Evolutionary conservation across 2,888 invertebrate species (phyloP).

Genomic region (Drosophila cyrtoloma): DNA sequence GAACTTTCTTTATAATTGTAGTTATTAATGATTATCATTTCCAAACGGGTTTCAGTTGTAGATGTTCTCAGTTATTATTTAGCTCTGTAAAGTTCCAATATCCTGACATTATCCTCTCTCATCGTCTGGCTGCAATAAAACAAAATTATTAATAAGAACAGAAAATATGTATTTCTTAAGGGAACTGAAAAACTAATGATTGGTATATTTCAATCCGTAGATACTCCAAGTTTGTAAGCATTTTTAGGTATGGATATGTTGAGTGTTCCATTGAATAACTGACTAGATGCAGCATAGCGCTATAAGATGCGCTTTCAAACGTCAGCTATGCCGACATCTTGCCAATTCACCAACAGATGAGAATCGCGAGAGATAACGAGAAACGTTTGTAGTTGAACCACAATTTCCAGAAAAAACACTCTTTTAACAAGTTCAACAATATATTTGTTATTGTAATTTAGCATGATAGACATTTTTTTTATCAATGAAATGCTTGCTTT

Average conservation of each 20-base stretch:
- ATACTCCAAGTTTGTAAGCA: background rate
- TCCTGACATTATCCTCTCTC: background rate
- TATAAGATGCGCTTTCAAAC: conserved; percentile 75
- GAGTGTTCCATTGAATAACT: conserved; percentile 84
- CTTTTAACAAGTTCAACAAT: conserved; percentile 7
- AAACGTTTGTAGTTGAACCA: conserved; percentile 17
- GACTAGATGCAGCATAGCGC: conserved; percentile 86
- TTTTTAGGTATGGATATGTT: conserved; percentile 42
- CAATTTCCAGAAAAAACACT: conserved; percentile 25
- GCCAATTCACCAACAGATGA: conserved; percentile 85
- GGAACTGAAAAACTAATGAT: background rate
- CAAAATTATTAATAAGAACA: background rate
- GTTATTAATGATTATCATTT: background rate
- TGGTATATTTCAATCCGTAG: too few species aligned
- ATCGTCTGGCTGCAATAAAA: conserved; percentile 19
- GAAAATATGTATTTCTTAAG: background rate
- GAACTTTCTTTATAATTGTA: background rate
- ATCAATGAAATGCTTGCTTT: conserved; percentile 75
- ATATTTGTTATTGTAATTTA: conserved; percentile 41
- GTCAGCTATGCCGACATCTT: conserved; percentile 86
- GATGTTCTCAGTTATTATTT: too few species aligned
- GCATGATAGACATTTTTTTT: conserved; percentile 53
- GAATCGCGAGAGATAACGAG: conserved; percentile 10
- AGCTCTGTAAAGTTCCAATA: background rate
- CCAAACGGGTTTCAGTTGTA: background rate